Evolutionary conservation across 1,140 invertebrate species (phyloP).

Genomic region (Campoletis sonorensis): DNA sequence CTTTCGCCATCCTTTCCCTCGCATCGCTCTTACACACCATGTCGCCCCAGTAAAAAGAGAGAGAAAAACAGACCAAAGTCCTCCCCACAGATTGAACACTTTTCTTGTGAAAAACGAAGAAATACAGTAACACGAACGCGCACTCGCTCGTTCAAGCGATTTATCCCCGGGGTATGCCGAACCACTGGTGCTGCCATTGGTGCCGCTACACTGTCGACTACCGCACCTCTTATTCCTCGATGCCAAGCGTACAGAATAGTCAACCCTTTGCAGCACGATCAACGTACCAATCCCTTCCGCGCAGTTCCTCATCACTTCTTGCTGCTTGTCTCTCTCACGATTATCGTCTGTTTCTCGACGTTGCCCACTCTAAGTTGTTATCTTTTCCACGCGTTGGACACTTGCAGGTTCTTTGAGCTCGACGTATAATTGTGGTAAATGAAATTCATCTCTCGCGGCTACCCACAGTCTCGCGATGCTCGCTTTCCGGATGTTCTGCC

Average conservation of each 20-base stretch:
- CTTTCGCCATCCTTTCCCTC: constrained; percentile 22
- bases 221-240: not conserved
- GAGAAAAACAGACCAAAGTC: constrained; percentile 43
- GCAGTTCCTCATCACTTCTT: constrained; percentile 15
- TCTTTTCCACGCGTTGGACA: not conserved
- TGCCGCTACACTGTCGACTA: not conserved
- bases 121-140: constrained; percentile 47
- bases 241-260: not conserved
- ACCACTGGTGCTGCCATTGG: constrained; percentile 28
- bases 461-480: not conserved
- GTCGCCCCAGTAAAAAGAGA: not conserved
- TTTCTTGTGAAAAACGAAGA: constrained; percentile 45
- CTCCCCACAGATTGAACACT: constrained; percentile 56
- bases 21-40: not conserved
- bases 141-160: constrained; percentile 39
- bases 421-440: constrained; percentile 51
- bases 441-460: constrained; percentile 42
- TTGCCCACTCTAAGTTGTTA: not conserved
- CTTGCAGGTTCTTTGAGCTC: not conserved
- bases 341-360: not conserved
- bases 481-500: constrained; percentile 21
- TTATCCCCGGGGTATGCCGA: constrained; percentile 49
- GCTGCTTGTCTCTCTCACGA: constrained; percentile 13
- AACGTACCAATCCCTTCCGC: constrained; percentile 2
- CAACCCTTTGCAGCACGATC: constrained; percentile 19